phyloP scores from a whole-genome alignment of 2,888 invertebrate species.

The Xanthostigma xanthostigma region DNA sequence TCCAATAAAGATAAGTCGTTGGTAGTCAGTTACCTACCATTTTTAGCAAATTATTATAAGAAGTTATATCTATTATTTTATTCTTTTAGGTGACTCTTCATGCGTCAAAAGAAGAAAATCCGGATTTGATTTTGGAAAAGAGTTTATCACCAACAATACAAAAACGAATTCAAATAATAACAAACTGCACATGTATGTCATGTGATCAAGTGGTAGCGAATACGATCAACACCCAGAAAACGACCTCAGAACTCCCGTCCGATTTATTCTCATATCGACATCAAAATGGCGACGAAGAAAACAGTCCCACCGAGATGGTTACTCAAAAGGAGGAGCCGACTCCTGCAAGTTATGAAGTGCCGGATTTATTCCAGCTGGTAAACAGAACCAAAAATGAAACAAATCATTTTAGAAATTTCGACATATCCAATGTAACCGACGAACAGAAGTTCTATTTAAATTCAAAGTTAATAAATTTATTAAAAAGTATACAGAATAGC shows the following conservation, averaged over 20 bases:
- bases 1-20: too few relatives aligned
- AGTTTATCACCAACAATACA: conserved; percentile 31
- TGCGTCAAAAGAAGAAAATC: conserved; percentile 35
- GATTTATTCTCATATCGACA: conserved; percentile 23
- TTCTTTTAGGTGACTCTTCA: conserved; percentile 35
- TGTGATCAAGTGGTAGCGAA: conserved; percentile 33
- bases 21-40: too few relatives aligned
- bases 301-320: conserved; percentile 13
- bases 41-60: not conserved
- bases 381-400: conserved; percentile 6
- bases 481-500: conserved; percentile 16
- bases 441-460: conserved; percentile 18
- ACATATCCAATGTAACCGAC: conserved; percentile 10
- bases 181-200: conserved; percentile 47
- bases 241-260: conserved; percentile 29
- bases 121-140: conserved; percentile 19
- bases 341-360: conserved; percentile 19
- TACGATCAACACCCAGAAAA: conserved; percentile 29
- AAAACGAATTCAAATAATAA: conserved; percentile 48
- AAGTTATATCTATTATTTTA: not conserved
- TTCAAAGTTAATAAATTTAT: conserved; percentile 17
- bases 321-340: conserved; percentile 8
- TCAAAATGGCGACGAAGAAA: conserved; percentile 15
- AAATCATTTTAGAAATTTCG: conserved; percentile 5
- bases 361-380: conserved; percentile 17